These are phyloP conservation scores for Hemiscyllium ocellatum DNA, from an alignment of 2,113 vertebrate species.

Conservation along the genomic window DNA sequence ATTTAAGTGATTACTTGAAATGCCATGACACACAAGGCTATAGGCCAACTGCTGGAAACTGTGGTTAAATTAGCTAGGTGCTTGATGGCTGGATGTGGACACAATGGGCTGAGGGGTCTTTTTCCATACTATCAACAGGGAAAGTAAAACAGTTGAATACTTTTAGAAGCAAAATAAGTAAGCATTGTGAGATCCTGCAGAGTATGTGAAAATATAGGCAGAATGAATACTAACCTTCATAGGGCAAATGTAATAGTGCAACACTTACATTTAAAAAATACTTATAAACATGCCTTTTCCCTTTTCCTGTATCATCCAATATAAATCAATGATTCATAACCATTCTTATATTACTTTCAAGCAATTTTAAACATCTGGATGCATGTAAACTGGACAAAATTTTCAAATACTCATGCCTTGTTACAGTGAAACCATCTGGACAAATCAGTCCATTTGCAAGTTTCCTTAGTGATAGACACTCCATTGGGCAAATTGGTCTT, in stretches of 20 bases:
- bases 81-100: no score
- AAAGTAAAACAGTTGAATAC: neutral
- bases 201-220: neutral
- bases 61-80: no score
- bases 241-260: neutral
- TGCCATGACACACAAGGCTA: no score
- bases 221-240: neutral
- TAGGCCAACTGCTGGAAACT: no score
- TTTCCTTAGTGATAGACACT: neutral
- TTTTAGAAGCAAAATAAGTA: neutral
- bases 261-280: neutral
- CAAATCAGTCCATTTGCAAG: neutral
- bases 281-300: neutral
- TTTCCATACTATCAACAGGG: neutral
- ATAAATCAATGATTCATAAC: neutral
- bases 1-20: no score
- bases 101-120: no score
- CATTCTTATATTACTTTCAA: neutral
- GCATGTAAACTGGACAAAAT: neutral
- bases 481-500: neutral
- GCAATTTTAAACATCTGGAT: neutral
- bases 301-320: neutral
- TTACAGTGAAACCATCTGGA: slow-evolving; percentile 4
- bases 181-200: neutral
- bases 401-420: neutral